Conservation (phyloP, 1,140 invertebrate species). For the Tetragnatha versicolor region DNA sequence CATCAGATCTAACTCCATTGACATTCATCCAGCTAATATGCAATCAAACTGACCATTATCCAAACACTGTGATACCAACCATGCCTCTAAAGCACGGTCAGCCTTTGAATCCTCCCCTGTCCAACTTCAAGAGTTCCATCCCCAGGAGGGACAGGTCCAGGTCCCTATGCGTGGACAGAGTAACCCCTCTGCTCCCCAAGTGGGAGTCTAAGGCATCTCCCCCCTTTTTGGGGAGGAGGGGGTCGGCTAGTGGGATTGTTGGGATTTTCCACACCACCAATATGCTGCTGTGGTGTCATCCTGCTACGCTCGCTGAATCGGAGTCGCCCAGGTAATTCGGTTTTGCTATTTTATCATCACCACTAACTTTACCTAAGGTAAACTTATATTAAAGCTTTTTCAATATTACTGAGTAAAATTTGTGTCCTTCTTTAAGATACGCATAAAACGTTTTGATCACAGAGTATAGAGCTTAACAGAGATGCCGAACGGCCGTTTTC, state of each 20-base stretch:
- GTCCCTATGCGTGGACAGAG: slow-evolving; percentile 59
- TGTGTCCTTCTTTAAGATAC: too few relatives aligned
- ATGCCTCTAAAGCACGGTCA: slow-evolving; percentile 48
- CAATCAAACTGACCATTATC: too few relatives aligned
- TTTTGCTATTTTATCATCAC: too few relatives aligned
- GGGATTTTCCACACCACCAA: slow-evolving; percentile 50
- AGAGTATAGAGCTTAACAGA: too few relatives aligned
- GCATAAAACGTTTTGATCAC: too few relatives aligned
- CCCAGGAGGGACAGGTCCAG: slow-evolving; percentile 58
- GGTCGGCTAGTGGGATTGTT: slow-evolving; percentile 48
- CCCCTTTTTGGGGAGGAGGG: slow-evolving; percentile 43
- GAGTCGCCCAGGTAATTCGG: slow-evolving; percentile 46
- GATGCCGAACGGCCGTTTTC: too few relatives aligned
- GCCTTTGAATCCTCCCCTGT: slow-evolving; percentile 13
- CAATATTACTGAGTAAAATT: too few relatives aligned
- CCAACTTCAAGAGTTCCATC: not conserved
- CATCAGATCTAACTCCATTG: too few relatives aligned
- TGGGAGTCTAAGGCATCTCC: slow-evolving; percentile 35
- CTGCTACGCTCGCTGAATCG: slow-evolving; percentile 19
- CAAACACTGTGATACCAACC: too few relatives aligned
- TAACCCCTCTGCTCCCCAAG: slow-evolving; percentile 56
- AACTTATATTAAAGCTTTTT: too few relatives aligned
- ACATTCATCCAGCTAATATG: too few relatives aligned
- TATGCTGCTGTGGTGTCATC: slow-evolving; percentile 51
- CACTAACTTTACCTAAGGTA: too few relatives aligned